Conservation (phyloP, 2,888 invertebrate species). For the Hirtodrosophila trivittata region DNA sequence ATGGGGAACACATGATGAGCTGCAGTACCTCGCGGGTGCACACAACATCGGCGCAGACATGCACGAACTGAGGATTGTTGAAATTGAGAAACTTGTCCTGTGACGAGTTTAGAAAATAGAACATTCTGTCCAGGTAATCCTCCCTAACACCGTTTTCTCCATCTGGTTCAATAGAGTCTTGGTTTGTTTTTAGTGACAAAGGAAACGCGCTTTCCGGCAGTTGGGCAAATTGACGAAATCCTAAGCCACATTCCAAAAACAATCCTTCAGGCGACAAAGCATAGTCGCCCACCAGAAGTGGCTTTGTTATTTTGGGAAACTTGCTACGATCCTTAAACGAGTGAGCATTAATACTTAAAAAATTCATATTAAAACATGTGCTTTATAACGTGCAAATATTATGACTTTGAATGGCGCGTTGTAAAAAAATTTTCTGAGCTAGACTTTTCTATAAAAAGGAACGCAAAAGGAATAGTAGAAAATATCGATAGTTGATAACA, state of each 20-base stretch:
- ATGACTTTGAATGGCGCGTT: too few species aligned
- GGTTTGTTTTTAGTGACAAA: constrained; percentile 4
- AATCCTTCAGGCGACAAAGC: constrained; percentile 34
- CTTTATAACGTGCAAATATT: too few species aligned
- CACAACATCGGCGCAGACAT: constrained; percentile 40
- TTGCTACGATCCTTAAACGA: not conserved
- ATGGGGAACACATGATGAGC: constrained; percentile 56
- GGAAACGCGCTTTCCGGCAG: constrained; percentile 3
- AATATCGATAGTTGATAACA: constrained; percentile 5
- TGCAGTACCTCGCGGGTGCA: constrained; percentile 50
- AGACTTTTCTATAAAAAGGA: too few species aligned
- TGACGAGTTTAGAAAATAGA: constrained; percentile 31
- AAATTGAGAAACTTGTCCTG: not conserved
- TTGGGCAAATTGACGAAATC: constrained; percentile 21
- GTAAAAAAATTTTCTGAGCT: too few species aligned
- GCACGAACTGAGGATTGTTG: not conserved
- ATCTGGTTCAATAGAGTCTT: not conserved
- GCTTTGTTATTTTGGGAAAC: constrained; percentile 40
- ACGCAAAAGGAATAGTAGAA: too few species aligned
- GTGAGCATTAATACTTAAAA: constrained; percentile 27
- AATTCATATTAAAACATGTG: not conserved
- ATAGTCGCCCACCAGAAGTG: constrained; percentile 38
- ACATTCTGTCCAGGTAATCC: constrained; percentile 56
- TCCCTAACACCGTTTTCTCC: not conserved
- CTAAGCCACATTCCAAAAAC: constrained; percentile 17